Evolutionary conservation across 2,797 vertebrate species (phyloP).

Genomic region (Poeciliopsis paucimaculata): DNA sequence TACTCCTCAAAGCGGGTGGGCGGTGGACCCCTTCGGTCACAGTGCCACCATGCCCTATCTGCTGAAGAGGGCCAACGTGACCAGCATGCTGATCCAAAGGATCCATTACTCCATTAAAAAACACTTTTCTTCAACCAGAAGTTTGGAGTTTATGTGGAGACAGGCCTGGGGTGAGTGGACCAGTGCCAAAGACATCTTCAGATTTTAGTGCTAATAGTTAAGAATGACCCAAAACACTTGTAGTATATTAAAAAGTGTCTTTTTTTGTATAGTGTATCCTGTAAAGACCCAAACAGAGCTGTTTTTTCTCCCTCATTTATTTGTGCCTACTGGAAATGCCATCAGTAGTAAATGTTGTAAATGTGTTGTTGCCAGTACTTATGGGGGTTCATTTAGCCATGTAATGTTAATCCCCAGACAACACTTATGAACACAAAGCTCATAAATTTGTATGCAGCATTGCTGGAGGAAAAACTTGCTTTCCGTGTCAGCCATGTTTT

Average conservation of each 20-base stretch:
- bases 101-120: conserved; percentile 98
- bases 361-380: conserved; percentile 5
- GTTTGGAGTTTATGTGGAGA: conserved; percentile 99
- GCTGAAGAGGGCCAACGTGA: conserved; percentile 92
- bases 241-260: conserved; percentile 30
- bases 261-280: conserved; percentile 27
- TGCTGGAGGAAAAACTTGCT: not conserved
- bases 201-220: conserved; percentile 47
- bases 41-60: conserved; percentile 96
- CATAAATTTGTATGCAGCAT: not conserved
- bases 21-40: conserved; percentile 94
- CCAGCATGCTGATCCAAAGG: conserved; percentile 97
- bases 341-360: conserved; percentile 20
- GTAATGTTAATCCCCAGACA: not conserved
- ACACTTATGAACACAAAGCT: not conserved
- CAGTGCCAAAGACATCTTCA: conserved; percentile 23
- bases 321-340: conserved; percentile 19
- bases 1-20: conserved; percentile 91
- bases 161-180: conserved; percentile 92
- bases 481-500: not conserved
- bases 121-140: conserved; percentile 91
- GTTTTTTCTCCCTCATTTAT: conserved; percentile 29
- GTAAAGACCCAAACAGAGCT: conserved; percentile 17
- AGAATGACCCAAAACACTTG: conserved; percentile 46
- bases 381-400: conserved; percentile 2